Conservation (phyloP, 2,797 vertebrate genomes). For the Gobionotothen gibberifrons region DNA sequence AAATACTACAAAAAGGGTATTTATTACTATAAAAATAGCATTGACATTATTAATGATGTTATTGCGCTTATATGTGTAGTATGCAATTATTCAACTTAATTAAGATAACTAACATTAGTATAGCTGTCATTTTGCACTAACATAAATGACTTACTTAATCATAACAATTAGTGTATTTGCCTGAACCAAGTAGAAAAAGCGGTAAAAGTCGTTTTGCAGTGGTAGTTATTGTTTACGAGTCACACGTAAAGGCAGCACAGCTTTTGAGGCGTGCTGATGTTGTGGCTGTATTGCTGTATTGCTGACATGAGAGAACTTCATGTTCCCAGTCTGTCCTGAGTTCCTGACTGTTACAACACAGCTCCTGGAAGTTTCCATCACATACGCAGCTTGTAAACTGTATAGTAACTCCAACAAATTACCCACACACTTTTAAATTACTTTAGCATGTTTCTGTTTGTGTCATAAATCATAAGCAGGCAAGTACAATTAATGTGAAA, state of each 20-base stretch:
- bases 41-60: too few relatives aligned
- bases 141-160: not conserved
- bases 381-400: not conserved
- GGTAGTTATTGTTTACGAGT: not conserved
- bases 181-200: not conserved
- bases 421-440: not conserved
- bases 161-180: fast-evolving
- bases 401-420: not conserved
- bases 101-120: too few relatives aligned
- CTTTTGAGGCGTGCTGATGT: slow-evolving; percentile 35
- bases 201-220: fast-evolving
- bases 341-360: slow-evolving; percentile 6
- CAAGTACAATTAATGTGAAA: not conserved
- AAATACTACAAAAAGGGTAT: too few relatives aligned
- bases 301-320: slow-evolving; percentile 44
- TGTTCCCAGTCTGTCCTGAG: slow-evolving; percentile 40
- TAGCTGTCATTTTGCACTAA: too few relatives aligned
- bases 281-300: slow-evolving; percentile 23
- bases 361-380: not conserved
- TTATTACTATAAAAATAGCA: too few relatives aligned
- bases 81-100: too few relatives aligned
- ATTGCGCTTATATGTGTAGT: too few relatives aligned
- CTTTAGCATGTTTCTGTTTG: not conserved
- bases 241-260: slow-evolving; percentile 21
- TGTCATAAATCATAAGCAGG: not conserved